Base-by-base conservation (phyloP, 2,888 invertebrate species). In the Cybosia mesomella region DNA sequence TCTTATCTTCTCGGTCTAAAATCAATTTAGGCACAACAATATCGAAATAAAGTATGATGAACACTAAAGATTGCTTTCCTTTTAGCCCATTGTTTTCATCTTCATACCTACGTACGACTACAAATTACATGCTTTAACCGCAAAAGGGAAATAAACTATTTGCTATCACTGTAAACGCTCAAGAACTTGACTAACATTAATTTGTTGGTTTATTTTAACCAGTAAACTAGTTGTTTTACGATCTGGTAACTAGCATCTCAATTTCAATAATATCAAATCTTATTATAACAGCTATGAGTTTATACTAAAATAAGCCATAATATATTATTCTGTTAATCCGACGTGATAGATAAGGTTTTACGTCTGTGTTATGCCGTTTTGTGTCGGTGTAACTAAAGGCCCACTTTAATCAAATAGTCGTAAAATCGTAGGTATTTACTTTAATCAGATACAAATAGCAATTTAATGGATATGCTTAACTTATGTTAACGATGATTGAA, bases 41-140 rank as follows among this genome's bases (percentile, higher is more conserved):
- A 91, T 91, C 87, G 85, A 83, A 89, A 85, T 89, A 87, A 86
- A 89, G 84, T 85, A 80, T 86, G 89, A 89, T 90, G 84, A 86
- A 84, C 88, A 89, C 87, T 92, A 91, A 90, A 92, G 91, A 92
- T 92, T 90, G 86, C 79, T 85, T 86, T 87, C 85, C 86, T 87
- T 89, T 88, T 83, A 87, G 82, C 81, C 88, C 82, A 91, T 92
- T 92, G 91, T 92, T 92, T 89, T 83, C 85, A 83, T 88, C 89
- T n/a, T 49, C 49, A 49, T 49, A 90, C 87, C 88, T 90, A 90
- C 66, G 84, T 84, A 82, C 49, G 11, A 60, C 59, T 18, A 18
- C 36, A 43, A 68, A 61, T 54, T 80, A 80, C 82, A 75, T 57
- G 66, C 28, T 49, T 71, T 83, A 86, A 86, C 88, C 85, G 86